Percentiles rank a stretch among this genome's conserved stretches.
Evolutionary conservation across 2,797 vertebrate species (phyloP).

Genomic region (Platyrinchus mystaceus): DNA sequence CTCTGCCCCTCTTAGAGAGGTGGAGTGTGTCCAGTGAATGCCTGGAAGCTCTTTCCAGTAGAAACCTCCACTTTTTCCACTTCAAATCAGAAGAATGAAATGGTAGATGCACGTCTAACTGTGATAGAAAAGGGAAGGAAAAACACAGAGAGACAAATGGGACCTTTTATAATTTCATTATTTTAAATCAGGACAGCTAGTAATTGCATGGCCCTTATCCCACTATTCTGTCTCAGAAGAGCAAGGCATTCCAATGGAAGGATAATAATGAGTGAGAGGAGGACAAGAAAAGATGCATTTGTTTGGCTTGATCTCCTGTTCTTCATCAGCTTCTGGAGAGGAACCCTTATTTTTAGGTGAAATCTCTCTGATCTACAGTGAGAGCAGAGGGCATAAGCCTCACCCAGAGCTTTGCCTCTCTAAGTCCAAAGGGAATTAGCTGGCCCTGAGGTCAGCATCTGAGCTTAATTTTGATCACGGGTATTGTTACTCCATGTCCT

Average conservation of each 20-base stretch:
- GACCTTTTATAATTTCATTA: not conserved
- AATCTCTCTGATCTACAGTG: not conserved
- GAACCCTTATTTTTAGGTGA: not conserved
- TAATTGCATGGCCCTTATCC: not conserved
- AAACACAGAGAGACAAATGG: not conserved
- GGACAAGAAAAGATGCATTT: not conserved
- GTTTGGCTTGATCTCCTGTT: not conserved
- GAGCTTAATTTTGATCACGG: not conserved
- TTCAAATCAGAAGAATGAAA: not conserved
- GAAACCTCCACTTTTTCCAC: not conserved
- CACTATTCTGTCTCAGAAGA: not conserved
- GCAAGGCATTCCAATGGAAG: not conserved
- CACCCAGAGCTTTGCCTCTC: not conserved
- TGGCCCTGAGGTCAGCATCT: not conserved
- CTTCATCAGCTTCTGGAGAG: not conserved
- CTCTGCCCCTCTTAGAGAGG: not conserved
- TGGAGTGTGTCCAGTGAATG: not conserved
- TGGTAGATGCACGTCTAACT: not conserved
- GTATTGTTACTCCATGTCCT: not conserved
- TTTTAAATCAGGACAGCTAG: not conserved
- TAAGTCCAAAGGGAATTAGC: not conserved
- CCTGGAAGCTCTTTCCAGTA: not conserved
- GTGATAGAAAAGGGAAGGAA: not conserved
- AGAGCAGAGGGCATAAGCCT: not conserved
- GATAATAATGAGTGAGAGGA: not conserved